phyloP scores from a whole-genome alignment of 2,888 invertebrate genomes.

The Plebejus argus region DNA sequence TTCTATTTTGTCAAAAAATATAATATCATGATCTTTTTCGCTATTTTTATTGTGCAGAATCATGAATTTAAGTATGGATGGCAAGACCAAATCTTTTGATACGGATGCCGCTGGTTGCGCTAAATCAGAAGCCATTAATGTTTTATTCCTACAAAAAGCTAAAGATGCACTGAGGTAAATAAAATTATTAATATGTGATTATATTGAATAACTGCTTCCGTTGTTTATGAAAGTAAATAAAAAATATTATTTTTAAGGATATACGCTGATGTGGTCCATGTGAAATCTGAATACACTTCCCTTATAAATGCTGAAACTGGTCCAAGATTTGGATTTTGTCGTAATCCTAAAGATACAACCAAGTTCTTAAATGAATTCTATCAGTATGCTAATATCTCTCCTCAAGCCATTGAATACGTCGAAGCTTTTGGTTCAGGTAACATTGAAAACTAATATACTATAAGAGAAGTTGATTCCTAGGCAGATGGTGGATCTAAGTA shows the following conservation, averaged over 20 bases:
- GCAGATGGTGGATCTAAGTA: too few species aligned
- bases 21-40: too few species aligned
- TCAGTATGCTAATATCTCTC: conserved; percentile 82
- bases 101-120: conserved; percentile 80
- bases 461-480: too few species aligned
- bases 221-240: too few species aligned
- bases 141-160: conserved; percentile 27
- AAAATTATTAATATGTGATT: too few species aligned
- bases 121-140: conserved; percentile 5
- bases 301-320: conserved; percentile 64
- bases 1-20: too few species aligned
- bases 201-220: too few species aligned
- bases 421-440: conserved; percentile 91
- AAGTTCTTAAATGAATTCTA: conserved; percentile 80
- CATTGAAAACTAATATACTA: too few species aligned
- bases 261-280: conserved; percentile 84
- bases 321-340: conserved; percentile 77
- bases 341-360: conserved; percentile 72
- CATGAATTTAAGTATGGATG: conserved; percentile 83
- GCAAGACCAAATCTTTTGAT: conserved; percentile 78
- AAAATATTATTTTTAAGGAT: too few species aligned
- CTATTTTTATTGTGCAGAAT: conserved; percentile 47
- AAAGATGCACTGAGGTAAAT: conserved; percentile 21
- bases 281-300: conserved; percentile 83
- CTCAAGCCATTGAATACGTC: conserved; percentile 85